Evolutionary conservation across 2,113 vertebrate species (phyloP).

Genomic region (Poecile atricapillus): DNA sequence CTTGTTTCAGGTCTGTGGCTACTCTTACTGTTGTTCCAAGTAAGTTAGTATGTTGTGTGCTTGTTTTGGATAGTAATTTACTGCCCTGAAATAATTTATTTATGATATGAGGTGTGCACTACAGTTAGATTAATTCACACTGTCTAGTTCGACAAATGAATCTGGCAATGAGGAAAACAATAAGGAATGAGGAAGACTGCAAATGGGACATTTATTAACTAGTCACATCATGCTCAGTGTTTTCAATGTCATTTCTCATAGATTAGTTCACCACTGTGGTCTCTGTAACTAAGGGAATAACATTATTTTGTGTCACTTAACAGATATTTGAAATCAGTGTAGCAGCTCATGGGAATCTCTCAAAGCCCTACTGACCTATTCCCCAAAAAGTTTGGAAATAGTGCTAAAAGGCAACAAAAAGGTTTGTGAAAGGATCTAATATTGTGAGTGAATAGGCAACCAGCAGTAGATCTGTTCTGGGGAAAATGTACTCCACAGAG

Average conservation of each 20-base stretch:
- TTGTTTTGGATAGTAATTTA: background rate
- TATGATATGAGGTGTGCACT: background rate
- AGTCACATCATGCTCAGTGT: background rate
- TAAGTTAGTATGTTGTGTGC: background rate
- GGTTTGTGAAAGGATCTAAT: background rate
- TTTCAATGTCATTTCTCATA: background rate
- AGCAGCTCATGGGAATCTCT: background rate
- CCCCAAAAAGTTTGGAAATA: background rate
- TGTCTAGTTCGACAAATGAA: background rate
- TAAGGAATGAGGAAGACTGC: constrained; percentile 40
- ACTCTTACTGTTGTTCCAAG: background rate
- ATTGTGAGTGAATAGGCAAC: background rate
- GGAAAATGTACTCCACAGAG: background rate
- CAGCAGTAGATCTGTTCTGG: background rate
- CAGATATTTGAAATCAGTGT: background rate
- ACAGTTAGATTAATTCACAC: background rate
- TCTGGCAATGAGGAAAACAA: background rate
- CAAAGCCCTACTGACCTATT: background rate
- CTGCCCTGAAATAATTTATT: background rate
- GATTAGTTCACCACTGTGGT: background rate
- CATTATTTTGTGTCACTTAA: background rate
- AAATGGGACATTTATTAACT: background rate
- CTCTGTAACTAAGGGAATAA: background rate
- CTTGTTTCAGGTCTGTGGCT: background rate
- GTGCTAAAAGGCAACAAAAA: background rate